Percentiles rank a stretch among this genome's conserved stretches.
Conservation (phyloP, 2,113 vertebrate genomes). For the Lanius collurio region DNA sequence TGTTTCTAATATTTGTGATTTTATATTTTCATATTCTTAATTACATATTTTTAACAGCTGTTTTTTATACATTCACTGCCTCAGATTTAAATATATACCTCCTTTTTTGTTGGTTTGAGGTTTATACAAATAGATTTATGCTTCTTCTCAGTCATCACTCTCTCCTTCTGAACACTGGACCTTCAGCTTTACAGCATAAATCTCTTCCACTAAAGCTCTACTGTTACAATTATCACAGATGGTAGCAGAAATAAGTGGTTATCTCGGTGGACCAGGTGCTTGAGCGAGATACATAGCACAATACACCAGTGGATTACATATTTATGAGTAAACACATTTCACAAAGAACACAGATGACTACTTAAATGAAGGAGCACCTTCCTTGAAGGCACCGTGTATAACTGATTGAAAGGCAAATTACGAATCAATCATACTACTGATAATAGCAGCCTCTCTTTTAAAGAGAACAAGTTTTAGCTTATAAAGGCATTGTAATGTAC, state of each 20-base stretch:
- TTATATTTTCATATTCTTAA: background rate
- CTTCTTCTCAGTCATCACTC: background rate
- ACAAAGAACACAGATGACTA: background rate
- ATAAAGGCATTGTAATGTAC: background rate
- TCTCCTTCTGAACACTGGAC: background rate
- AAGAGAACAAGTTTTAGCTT: background rate
- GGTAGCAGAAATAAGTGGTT: conserved; percentile 20
- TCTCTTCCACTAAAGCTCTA: background rate
- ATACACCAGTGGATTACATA: background rate
- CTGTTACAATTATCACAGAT: conserved; percentile 8
- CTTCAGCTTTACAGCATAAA: background rate
- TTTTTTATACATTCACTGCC: background rate
- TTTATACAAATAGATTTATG: background rate
- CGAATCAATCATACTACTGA: background rate
- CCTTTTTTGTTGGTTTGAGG: background rate
- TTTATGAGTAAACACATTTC: conserved; percentile 49
- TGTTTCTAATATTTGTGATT: background rate
- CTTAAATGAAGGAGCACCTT: background rate
- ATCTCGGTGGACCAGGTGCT: conserved; percentile 7
- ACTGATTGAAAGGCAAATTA: background rate
- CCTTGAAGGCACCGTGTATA: background rate
- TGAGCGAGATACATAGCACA: background rate
- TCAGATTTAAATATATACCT: background rate
- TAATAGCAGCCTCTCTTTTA: background rate
- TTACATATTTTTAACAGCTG: background rate